These are phyloP conservation scores for Limanda limanda DNA, from an alignment of 2,113 vertebrate species.

Conservation along the genomic window DNA sequence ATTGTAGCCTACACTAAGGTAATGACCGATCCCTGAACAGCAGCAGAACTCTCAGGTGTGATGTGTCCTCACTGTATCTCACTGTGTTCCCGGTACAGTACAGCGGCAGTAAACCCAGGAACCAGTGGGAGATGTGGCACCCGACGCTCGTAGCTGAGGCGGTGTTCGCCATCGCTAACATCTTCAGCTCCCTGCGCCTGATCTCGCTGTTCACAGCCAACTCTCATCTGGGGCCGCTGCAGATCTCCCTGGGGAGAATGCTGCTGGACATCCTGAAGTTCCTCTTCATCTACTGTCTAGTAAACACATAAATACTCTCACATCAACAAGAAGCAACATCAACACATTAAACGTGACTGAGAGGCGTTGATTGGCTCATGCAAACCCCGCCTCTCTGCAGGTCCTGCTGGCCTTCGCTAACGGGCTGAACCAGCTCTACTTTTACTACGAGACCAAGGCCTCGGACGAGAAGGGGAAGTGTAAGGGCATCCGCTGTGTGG, in stretches of 20 bases:
- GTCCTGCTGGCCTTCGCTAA: constrained; percentile 96
- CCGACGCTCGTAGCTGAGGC: constrained; percentile 97
- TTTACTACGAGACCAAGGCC: constrained; percentile 97
- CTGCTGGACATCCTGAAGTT: constrained; percentile 99
- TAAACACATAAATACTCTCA: constrained; percentile 54
- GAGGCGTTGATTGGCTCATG: not conserved
- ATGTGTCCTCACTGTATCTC: not conserved
- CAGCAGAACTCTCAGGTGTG: not conserved
- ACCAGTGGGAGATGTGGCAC: constrained; percentile 98
- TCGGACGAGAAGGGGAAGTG: constrained; percentile 90
- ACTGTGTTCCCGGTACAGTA: constrained; percentile 80
- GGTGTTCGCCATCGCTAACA: constrained; percentile 98
- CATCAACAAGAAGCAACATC: not conserved
- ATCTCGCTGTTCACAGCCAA: constrained; percentile 99
- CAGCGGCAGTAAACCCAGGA: constrained; percentile 88
- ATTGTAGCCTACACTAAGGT: constrained; percentile 97
- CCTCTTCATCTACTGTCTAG: constrained; percentile 99
- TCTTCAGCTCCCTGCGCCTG: constrained; percentile 97
- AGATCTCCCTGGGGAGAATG: constrained; percentile 98
- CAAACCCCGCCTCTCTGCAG: constrained; percentile 33
- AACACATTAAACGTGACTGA: not conserved
- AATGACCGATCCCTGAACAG: constrained; percentile 25
- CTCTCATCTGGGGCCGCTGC: constrained; percentile 97
- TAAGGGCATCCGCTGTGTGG: constrained; percentile 97
- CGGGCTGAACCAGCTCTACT: constrained; percentile 98